Evolutionary conservation across 2,113 vertebrate species (phyloP).

Genomic region (Tinamus guttatus): DNA sequence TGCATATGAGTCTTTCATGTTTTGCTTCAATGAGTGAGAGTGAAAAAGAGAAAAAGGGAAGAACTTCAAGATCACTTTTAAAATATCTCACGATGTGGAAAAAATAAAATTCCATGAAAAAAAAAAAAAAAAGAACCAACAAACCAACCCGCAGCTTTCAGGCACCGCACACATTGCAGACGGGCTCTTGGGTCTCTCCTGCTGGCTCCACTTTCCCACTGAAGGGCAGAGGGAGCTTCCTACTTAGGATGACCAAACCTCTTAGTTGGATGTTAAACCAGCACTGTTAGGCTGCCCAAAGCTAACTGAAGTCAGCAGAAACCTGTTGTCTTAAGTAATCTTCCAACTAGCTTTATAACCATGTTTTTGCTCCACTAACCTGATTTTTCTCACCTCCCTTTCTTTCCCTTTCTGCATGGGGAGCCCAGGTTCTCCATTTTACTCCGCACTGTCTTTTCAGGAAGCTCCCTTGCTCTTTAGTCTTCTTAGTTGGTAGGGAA

Average conservation of each 20-base stretch:
- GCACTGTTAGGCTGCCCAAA: neutral
- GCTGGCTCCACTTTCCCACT: neutral
- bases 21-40: conserved; percentile 25
- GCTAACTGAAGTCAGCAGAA: neutral
- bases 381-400: neutral
- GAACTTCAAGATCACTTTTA: neutral
- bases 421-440: neutral
- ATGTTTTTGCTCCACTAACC: neutral
- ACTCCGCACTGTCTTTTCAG: neutral
- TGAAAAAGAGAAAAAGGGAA: conserved; percentile 46
- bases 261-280: neutral
- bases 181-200: neutral
- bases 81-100: neutral
- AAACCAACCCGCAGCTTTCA: neutral
- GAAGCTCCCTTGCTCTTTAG: neutral
- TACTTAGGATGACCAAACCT: neutral
- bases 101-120: neutral
- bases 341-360: neutral
- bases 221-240: neutral
- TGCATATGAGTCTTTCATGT: neutral
- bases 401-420: neutral
- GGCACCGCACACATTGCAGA: fast-evolving
- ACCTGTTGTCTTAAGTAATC: neutral
- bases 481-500: neutral
- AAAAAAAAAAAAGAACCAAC: neutral